Evolutionary conservation across 2,113 vertebrate species (phyloP).

Genomic region (Leptobrachium leishanense): DNA sequence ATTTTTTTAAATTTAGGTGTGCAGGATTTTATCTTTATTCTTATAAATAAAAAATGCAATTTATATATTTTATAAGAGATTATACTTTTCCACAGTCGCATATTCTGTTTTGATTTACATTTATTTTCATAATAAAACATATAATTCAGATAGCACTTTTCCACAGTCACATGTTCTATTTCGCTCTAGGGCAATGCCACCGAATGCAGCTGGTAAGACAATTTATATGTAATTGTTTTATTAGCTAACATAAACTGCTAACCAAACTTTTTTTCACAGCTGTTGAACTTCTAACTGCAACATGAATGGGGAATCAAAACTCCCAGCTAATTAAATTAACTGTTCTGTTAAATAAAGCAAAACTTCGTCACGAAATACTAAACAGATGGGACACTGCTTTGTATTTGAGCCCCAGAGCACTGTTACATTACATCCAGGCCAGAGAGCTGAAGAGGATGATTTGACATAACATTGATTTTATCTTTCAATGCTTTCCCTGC

Average conservation of each 20-base stretch:
- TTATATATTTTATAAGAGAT: slow-evolving; percentile 12
- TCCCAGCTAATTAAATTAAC: slow-evolving; percentile 63
- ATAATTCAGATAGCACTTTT: slow-evolving; percentile 4
- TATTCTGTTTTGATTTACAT: too few species aligned
- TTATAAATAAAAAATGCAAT: not conserved
- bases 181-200: slow-evolving; percentile 39
- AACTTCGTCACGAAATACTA: slow-evolving; percentile 56
- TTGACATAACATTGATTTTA: slow-evolving; percentile 49
- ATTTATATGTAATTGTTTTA: slow-evolving; percentile 63
- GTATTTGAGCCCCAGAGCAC: slow-evolving; percentile 51
- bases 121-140: too few species aligned
- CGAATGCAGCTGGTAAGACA: slow-evolving; percentile 47
- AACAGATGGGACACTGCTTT: slow-evolving; percentile 53
- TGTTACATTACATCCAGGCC: slow-evolving; percentile 44
- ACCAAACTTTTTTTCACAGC: slow-evolving; percentile 51
- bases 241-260: slow-evolving; percentile 54
- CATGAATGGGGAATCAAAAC: slow-evolving; percentile 56
- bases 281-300: slow-evolving; percentile 59
- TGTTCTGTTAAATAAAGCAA: slow-evolving; percentile 57
- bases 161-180: slow-evolving; percentile 27
- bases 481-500: slow-evolving; percentile 30
- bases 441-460: slow-evolving; percentile 55
- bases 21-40: too few species aligned
- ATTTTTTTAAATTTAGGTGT: slow-evolving; percentile 2
- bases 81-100: not conserved